Evolutionary conservation across 2,797 vertebrate species (phyloP).

Genomic region (Rousettus madagascariensis): DNA sequence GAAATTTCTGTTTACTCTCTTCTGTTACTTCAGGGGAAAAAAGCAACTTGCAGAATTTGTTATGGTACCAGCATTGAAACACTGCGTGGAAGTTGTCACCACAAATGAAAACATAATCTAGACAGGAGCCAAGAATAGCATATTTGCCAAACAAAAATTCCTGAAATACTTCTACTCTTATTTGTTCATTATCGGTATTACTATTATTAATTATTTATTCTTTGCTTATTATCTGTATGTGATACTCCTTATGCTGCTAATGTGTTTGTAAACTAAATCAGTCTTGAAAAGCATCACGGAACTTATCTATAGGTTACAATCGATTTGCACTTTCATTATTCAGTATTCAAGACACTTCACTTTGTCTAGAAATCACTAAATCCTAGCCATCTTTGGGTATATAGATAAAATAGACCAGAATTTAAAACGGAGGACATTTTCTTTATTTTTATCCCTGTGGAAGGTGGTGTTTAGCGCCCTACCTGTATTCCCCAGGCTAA

Average conservation of each 20-base stretch:
- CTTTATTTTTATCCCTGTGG: not conserved
- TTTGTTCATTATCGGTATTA: not conserved
- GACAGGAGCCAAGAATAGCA: not conserved
- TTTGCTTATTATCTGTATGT: not conserved
- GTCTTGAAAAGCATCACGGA: not conserved
- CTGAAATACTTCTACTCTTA: conserved; percentile 17
- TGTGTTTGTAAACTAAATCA: not conserved
- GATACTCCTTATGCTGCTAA: not conserved
- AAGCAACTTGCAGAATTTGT: conserved; percentile 31
- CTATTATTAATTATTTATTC: not conserved
- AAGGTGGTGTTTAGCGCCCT: not conserved
- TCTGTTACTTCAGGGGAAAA: conserved; percentile 25
- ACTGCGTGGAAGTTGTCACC: conserved; percentile 37
- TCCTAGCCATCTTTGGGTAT: not conserved
- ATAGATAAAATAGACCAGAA: not conserved
- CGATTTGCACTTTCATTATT: not conserved
- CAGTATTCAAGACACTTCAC: not conserved
- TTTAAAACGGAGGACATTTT: not conserved
- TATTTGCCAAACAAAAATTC: conserved; percentile 34
- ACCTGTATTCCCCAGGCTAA: not conserved
- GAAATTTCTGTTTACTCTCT: conserved; percentile 47
- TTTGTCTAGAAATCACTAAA: not conserved
- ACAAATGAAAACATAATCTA: conserved; percentile 43
- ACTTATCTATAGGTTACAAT: not conserved
- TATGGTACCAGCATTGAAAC: not conserved